Conservation (phyloP, 2,888 invertebrate species). For the Pachliopta kotzebuea region DNA sequence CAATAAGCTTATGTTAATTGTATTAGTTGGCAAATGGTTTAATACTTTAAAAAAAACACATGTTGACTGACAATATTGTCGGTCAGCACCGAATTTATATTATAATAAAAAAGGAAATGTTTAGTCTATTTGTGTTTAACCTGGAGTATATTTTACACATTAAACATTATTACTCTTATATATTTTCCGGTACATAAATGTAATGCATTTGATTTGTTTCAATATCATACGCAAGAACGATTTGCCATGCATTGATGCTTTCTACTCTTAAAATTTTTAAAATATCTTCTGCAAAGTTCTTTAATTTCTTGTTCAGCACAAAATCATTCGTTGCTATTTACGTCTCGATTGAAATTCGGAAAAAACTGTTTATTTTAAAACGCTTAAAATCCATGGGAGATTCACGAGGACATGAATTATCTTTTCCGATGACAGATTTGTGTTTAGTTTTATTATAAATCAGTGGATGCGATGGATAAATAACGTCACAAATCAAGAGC, state of each 20-base stretch:
- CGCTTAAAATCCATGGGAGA: slow-evolving; percentile 8
- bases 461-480: slow-evolving; percentile 26
- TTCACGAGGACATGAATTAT: slow-evolving; percentile 23
- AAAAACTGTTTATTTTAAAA: slow-evolving; percentile 5
- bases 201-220: background rate
- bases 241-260: slow-evolving; percentile 56
- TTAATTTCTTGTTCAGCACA: slow-evolving; percentile 38
- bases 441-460: slow-evolving; percentile 20
- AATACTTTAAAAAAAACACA: too few relatives aligned
- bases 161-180: background rate
- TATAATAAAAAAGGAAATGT: too few relatives aligned
- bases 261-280: slow-evolving; percentile 55
- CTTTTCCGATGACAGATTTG: slow-evolving; percentile 18
- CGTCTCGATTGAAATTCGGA: slow-evolving; percentile 11
- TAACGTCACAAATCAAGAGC: slow-evolving; percentile 30
- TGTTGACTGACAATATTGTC: too few relatives aligned
- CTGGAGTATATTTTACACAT: background rate
- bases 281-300: slow-evolving; percentile 66
- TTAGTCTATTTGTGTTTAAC: too few relatives aligned
- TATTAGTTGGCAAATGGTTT: too few relatives aligned
- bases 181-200: background rate
- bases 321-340: slow-evolving; percentile 16
- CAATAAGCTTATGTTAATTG: too few relatives aligned
- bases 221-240: slow-evolving; percentile 47
- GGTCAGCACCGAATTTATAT: too few relatives aligned